Evolutionary conservation across 2,797 vertebrate species (phyloP).

Genomic region (Xerus rutilus): DNA sequence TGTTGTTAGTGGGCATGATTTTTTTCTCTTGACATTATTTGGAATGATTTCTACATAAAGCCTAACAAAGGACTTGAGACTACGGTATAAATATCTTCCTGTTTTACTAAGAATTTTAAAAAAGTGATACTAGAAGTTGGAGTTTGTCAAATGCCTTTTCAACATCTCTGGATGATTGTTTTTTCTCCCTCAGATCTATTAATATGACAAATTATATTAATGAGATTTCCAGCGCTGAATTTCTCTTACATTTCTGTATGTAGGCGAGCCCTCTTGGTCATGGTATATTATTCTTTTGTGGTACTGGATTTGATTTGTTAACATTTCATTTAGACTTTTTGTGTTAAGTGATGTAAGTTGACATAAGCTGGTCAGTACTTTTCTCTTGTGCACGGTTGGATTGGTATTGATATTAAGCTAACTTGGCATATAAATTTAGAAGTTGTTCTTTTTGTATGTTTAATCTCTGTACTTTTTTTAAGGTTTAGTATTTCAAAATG

Average conservation of each 20-base stretch:
- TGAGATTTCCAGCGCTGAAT: not conserved
- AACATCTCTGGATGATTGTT: not conserved
- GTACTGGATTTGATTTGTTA: not conserved
- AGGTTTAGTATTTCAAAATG: not conserved
- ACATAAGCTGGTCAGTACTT: not conserved
- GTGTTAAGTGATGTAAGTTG: not conserved
- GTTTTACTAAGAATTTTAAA: not conserved
- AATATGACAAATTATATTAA: not conserved
- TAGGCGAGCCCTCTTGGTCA: not conserved
- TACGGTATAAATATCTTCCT: not conserved
- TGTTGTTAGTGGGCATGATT: not conserved
- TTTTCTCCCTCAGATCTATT: not conserved
- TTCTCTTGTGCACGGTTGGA: not conserved
- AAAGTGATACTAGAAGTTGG: not conserved
- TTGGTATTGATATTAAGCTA: not conserved
- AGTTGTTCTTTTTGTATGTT: not conserved
- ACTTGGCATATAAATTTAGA: not conserved
- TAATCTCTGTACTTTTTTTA: not conserved
- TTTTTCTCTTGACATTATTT: constrained; percentile 14
- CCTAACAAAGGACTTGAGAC: not conserved
- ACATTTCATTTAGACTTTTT: constrained; percentile 8
- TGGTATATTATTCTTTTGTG: not conserved
- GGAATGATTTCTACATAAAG: not conserved
- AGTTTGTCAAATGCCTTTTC: constrained; percentile 7
- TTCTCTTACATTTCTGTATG: not conserved